These are phyloP conservation scores for Mobula birostris DNA, from an alignment of 2,113 vertebrate species.

Conservation along the genomic window DNA sequence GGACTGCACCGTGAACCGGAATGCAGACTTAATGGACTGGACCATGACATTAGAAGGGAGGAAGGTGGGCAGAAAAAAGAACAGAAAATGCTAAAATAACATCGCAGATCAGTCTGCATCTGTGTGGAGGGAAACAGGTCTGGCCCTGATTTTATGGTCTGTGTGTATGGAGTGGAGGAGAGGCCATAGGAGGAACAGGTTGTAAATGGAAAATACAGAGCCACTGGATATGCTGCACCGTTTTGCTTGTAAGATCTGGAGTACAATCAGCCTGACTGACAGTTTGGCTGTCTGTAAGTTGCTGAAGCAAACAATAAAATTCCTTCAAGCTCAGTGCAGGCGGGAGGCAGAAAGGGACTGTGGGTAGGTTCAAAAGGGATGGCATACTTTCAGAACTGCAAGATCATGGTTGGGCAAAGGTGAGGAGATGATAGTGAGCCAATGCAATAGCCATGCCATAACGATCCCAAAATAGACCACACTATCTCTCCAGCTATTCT, in stretches of 20 bases:
- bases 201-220: not conserved
- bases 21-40: too few relatives aligned
- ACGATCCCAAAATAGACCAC: too few relatives aligned
- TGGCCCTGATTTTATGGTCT: not conserved
- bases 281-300: not conserved
- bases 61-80: not conserved
- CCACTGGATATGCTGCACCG: not conserved
- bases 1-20: too few relatives aligned
- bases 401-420: not conserved
- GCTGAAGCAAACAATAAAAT: not conserved
- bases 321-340: not conserved
- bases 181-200: too few relatives aligned
- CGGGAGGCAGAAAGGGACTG: not conserved
- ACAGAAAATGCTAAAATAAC: constrained; percentile 4
- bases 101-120: not conserved
- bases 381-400: not conserved
- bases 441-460: not conserved
- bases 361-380: not conserved
- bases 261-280: not conserved
- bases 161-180: not conserved
- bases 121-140: not conserved
- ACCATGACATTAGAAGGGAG: too few relatives aligned
- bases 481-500: too few relatives aligned
- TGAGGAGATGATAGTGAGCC: not conserved
- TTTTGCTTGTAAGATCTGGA: too few relatives aligned